phyloP scores from a whole-genome alignment of 2,113 vertebrate species.

The Erpornis zantholeuca region DNA sequence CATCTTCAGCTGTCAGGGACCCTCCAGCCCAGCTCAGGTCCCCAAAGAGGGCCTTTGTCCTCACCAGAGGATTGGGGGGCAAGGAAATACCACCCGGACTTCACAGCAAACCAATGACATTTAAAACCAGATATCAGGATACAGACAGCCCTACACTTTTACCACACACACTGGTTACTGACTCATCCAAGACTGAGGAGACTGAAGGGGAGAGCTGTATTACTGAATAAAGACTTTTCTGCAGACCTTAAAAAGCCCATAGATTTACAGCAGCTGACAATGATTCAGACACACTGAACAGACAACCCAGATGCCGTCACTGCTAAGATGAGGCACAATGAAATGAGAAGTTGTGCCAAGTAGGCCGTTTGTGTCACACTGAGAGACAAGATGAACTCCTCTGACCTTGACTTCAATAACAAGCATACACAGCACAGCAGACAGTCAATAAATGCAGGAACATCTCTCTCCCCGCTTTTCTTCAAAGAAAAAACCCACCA shows the following conservation, averaged over 20 bases:
- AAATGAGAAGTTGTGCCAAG: neutral
- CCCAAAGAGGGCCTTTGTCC: neutral
- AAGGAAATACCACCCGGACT: neutral
- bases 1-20: neutral
- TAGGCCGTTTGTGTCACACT: neutral
- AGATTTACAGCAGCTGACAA: slow-evolving; percentile 41
- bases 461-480: neutral
- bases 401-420: neutral
- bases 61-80: neutral
- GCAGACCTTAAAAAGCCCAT: neutral
- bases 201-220: neutral
- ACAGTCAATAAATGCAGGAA: neutral
- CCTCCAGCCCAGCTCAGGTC: neutral
- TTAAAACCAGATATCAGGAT: neutral
- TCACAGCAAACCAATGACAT: neutral
- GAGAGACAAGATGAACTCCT: neutral
- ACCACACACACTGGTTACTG: neutral
- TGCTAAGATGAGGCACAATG: neutral
- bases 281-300: slow-evolving; percentile 14
- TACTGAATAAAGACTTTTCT: neutral
- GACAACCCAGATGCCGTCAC: neutral
- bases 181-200: neutral
- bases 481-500: neutral
- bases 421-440: neutral
- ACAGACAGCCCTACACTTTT: neutral